phyloP scores from a whole-genome alignment of 2,888 invertebrate species.

The Lutraria lutraria region DNA sequence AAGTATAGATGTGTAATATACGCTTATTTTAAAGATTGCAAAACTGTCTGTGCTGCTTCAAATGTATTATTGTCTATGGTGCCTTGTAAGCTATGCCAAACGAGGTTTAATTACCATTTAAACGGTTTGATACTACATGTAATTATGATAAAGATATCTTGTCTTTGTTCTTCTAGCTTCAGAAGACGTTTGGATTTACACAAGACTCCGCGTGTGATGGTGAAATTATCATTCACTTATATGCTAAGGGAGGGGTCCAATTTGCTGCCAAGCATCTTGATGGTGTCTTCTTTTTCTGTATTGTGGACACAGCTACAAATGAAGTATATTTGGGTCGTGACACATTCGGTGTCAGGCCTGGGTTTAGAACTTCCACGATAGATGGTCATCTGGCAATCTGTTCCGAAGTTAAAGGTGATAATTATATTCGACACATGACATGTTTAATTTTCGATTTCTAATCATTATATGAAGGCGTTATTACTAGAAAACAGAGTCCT shows the following conservation, averaged over 20 bases:
- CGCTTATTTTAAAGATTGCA: background rate
- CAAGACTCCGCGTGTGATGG: conserved; percentile 87
- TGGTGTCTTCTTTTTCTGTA: conserved; percentile 94
- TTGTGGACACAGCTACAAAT: conserved; percentile 91
- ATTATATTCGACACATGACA: no score
- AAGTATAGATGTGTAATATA: no score
- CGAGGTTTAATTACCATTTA: no score
- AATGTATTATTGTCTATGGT: no score
- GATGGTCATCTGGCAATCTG: conserved; percentile 85
- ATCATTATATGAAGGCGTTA: no score
- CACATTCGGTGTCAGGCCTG: conserved; percentile 93
- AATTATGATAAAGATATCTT: no score
- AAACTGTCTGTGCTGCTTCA: background rate
- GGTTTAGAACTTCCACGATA: conserved; percentile 89
- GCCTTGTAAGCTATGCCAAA: no score
- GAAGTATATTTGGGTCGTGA: conserved; percentile 92
- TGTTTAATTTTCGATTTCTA: no score
- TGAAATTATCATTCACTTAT: conserved; percentile 90
- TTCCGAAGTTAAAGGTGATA: conserved; percentile 87
- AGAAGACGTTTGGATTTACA: conserved; percentile 81
- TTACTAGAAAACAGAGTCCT: no score
- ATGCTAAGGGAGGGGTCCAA: conserved; percentile 90
- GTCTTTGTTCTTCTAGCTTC: no score
- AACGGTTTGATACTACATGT: no score
- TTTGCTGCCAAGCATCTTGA: conserved; percentile 91